Evolutionary conservation across 2,888 invertebrate species (phyloP), one percentile per base, ranked within the genome.

Genomic region (Hypsopygia costalis): DNA sequence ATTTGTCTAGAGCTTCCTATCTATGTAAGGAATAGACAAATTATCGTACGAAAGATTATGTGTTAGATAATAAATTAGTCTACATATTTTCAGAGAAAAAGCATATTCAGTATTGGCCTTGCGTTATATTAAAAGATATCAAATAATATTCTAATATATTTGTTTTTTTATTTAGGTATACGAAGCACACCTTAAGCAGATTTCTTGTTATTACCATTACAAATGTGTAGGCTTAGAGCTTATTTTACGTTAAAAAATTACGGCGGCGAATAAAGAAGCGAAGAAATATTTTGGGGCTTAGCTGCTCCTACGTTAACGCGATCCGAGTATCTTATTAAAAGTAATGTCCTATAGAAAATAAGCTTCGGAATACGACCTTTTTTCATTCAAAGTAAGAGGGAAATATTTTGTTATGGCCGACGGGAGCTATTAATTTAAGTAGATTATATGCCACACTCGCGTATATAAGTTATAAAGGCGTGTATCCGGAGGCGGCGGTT

Each of bases 251-350:
- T 49, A 58, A 62, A 59, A 62, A 66, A 63, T 55, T 51, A 55
- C 55, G 49, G 44, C 40, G 30, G 47, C 55, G 49, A 58, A 60
- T 47, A 57, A 58, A 54, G 53, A 54, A 49, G 47, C 43, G 39
- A 44, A 57, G 56, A 67, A 57, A 58, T 57, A 56, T 63, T 62
- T 58, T 41, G 42, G 48, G 44, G 52, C 56, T 60, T 64, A 62
- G 52, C 53, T 49, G 58, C 54, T 55, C 56, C 55, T 58, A 52
- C 47, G 49, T 48, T 50, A 46, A 49, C 46, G 54, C 49, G 52
- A 52, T 54, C 49, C 47, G 57, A 59, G 58, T 54, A 56, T 62
- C 58, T 62, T 69, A 69, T 69, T 66, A 63, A 67, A 62, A 64
- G 55, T 62, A 58, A 59, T 62, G 58, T 53, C 55, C 54, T 52